A percentile compares a stretch with the other conserved stretches of the same genome.
Conservation (phyloP, 1,140 invertebrate species). For the Dreissena polymorpha region DNA sequence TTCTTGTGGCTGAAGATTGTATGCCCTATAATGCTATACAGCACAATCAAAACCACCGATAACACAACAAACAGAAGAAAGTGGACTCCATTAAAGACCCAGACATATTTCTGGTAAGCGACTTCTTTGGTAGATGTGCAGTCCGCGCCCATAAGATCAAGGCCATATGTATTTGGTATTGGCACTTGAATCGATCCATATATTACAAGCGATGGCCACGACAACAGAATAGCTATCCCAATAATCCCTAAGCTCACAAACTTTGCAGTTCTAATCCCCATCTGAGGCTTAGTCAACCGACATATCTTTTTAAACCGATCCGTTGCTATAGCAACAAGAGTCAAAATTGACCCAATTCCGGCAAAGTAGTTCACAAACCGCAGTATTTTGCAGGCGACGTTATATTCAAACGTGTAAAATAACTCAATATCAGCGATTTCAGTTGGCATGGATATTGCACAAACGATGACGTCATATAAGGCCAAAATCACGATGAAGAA, state of each 20-base stretch:
- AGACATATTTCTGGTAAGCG: conserved; percentile 34
- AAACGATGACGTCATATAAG: conserved; percentile 55
- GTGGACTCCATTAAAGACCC: conserved; percentile 42
- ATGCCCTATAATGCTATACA: conserved; percentile 49
- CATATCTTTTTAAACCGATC: conserved; percentile 59
- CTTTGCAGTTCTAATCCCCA: conserved; percentile 36
- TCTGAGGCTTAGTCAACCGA: conserved; percentile 40
- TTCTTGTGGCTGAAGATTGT: conserved; percentile 17
- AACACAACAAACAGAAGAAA: conserved; percentile 50
- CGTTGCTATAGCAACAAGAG: conserved; percentile 53
- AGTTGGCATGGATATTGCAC: conserved; percentile 55
- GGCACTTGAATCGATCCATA: conserved; percentile 28
- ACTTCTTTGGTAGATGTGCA: conserved; percentile 47
- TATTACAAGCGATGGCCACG: conserved; percentile 52
- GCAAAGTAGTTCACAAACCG: conserved; percentile 57
- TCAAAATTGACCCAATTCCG: conserved; percentile 48
- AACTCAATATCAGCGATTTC: conserved; percentile 57
- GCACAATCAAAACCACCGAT: conserved; percentile 15
- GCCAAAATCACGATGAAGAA: conserved; percentile 56
- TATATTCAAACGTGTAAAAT: conserved; percentile 53
- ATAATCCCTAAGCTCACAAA: conserved; percentile 16
- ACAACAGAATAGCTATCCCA: conserved; percentile 11
- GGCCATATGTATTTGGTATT: conserved; percentile 15
- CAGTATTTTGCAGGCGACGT: conserved; percentile 52
- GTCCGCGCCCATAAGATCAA: conserved; percentile 37